Base-by-base conservation (phyloP, 92 coral and sea anemone species). In the Montipora capitata region DNA sequence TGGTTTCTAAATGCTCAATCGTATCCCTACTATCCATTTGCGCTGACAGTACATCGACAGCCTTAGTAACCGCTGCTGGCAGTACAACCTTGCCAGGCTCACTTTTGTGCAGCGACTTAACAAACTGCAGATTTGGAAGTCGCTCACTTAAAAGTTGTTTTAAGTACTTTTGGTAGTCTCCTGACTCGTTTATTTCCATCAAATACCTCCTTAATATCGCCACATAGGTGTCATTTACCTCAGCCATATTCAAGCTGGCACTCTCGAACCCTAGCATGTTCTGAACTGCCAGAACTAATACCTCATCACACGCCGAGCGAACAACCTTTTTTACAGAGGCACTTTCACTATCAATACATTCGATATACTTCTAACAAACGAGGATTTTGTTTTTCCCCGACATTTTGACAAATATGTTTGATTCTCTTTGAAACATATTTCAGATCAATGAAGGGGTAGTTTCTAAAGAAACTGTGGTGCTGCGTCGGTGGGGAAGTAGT, bases 71-170 rank as follows among this genome's bases (percentile, higher is more conserved):
- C 35, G 35, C 35, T 27, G 35, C 35, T 27, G 35, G 35, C 35
- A 27, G 35, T 27, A 2, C 35, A 27, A 27, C 35, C 1, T 27
- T 27, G 35, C 35, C 35, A 27, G 35, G 35, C 35, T 27, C 35
- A 27, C 35, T 27, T 27, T 27, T 27, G 35, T 27, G 35, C 35
- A 27, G 35, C 35, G 57, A 40, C 7, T 78, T 5, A 78, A 78
- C 83, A 61, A 61, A 61, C 67, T 61, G 67, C 67, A 7, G 4
- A 61, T 61, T 61, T 61, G 67, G 67, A 61, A 61, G 10, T 17
- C 67, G 67, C 67, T 61, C 67, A 61, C 67, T 61, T 61, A 61
- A 61, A 16, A 61, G 67, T 17, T 61, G 67, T 61, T 61, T 61
- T 61, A 61, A 61, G 15, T 16, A 61, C 67, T 61, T 13, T 51